Evolutionary conservation across 1,140 invertebrate genomes (phyloP), one percentile per base, ranked within the genome.

Genomic region (Brachionus sp.): DNA sequence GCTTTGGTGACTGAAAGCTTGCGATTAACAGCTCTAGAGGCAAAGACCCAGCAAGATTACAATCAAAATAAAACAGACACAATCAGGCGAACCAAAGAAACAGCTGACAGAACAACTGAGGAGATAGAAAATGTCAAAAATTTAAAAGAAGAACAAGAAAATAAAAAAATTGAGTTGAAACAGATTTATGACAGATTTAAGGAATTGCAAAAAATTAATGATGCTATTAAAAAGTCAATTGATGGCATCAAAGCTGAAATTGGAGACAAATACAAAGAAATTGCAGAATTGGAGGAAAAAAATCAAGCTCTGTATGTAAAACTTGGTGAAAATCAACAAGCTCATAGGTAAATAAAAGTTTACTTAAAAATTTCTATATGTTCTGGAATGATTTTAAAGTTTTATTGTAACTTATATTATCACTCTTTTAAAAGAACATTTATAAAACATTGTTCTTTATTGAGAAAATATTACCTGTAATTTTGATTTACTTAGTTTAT

Each of bases 161-260:
- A 10, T n/a, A 80, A 80, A 44, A 37, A 53, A 57, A 16, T 23
- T 62, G 77, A 80, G 19, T 42, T 80, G 25, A 57, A 66, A 19
- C 29, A 57, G 13, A 80, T 80, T 80, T 80, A 80, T 44, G 77
- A 80, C n/a, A 35, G 39, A 62, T 66, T 80, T 66, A 80, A 80
- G 35, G 50, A 80, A 44, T 66, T 80, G 25, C 50, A 80, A 62
- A 66, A 57, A 80, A 66, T 57, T 10, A 80, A 25, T 62, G 50
- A 62, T 39, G 23, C 33, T 12, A 80, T 80, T 7, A 80, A 80
- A 25, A 80, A 80, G 37, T 66, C 50, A 7, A 80, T 39, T 13
- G 77, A 80, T 42, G 46, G 23, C 9, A 57, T 80, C 12, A 75
- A 46, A 75, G 9, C 39, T 46, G 70, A 75, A 29, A 75, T 75